Conservation (phyloP, 1,140 invertebrate species). For the Drosophila hydei region DNA sequence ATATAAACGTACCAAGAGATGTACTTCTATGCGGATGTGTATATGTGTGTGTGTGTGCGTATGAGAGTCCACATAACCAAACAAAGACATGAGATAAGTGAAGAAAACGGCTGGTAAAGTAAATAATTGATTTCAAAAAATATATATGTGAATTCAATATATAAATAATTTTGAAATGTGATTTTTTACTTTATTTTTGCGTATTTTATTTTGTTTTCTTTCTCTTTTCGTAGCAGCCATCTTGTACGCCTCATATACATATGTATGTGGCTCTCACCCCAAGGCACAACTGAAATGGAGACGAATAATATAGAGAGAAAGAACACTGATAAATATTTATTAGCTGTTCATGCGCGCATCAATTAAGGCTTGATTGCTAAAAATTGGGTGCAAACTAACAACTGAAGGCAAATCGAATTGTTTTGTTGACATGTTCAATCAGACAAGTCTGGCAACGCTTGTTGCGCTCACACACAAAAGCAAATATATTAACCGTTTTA, state of each 20-base stretch:
- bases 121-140: slow-evolving; percentile 70
- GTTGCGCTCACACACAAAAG: slow-evolving; percentile 3
- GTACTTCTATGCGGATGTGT: slow-evolving; percentile 2
- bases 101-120: slow-evolving; percentile 66
- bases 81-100: slow-evolving; percentile 39
- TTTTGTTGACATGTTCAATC: slow-evolving; percentile 16
- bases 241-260: slow-evolving; percentile 21
- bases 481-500: slow-evolving; percentile 7
- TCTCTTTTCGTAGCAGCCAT: slow-evolving; percentile 55
- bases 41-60: slow-evolving; percentile 32
- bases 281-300: slow-evolving; percentile 24
- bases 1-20: slow-evolving; percentile 22
- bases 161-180: slow-evolving; percentile 59
- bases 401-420: slow-evolving; percentile 4
- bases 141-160: slow-evolving; percentile 21
- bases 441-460: slow-evolving; percentile 27
- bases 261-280: slow-evolving; percentile 45
- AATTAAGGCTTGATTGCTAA: slow-evolving; percentile 31
- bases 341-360: slow-evolving; percentile 18
- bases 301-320: slow-evolving; percentile 27
- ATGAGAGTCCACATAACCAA: slow-evolving; percentile 41
- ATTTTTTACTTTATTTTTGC: slow-evolving; percentile 75
- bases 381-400: slow-evolving; percentile 18
- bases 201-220: slow-evolving; percentile 56
- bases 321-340: slow-evolving; percentile 41